Evolutionary conservation across 2,113 vertebrate genomes (phyloP).

Genomic region (Paraplagusia blochii): DNA sequence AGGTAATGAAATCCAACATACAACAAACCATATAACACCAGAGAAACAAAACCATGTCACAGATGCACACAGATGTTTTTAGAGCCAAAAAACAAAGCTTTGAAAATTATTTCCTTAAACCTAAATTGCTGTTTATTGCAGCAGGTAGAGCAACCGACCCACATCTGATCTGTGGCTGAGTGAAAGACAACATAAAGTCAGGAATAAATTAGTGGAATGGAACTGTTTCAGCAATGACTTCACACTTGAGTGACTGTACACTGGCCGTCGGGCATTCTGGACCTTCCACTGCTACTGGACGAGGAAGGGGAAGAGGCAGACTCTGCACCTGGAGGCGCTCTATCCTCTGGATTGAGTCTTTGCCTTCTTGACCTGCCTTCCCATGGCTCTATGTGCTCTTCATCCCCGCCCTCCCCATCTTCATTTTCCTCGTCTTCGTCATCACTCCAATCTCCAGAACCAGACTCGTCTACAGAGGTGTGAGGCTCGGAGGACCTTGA

Average conservation of each 20-base stretch:
- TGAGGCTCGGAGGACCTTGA: constrained; percentile 80
- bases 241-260: constrained; percentile 98
- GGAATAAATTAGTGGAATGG: constrained; percentile 62
- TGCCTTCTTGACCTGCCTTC: constrained; percentile 82
- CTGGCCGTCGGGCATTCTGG: constrained; percentile 95
- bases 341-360: constrained; percentile 77
- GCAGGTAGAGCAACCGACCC: constrained; percentile 19
- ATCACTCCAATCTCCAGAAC: constrained; percentile 86
- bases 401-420: constrained; percentile 73
- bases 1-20: constrained; percentile 5
- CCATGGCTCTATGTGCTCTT: constrained; percentile 57
- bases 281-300: constrained; percentile 75
- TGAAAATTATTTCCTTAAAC: constrained; percentile 9
- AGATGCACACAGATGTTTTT: constrained; percentile 12
- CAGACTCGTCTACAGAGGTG: constrained; percentile 86
- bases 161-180: constrained; percentile 42
- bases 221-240: constrained; percentile 48
- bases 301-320: constrained; percentile 57
- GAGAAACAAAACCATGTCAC: neutral
- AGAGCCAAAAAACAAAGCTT: constrained; percentile 1
- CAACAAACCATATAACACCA: neutral
- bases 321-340: constrained; percentile 77
- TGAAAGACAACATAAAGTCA: constrained; percentile 36
- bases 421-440: constrained; percentile 74
- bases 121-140: constrained; percentile 12